Evolutionary conservation across 2,797 vertebrate genomes (phyloP).

Genomic region (Eleutherodactylus coqui): DNA sequence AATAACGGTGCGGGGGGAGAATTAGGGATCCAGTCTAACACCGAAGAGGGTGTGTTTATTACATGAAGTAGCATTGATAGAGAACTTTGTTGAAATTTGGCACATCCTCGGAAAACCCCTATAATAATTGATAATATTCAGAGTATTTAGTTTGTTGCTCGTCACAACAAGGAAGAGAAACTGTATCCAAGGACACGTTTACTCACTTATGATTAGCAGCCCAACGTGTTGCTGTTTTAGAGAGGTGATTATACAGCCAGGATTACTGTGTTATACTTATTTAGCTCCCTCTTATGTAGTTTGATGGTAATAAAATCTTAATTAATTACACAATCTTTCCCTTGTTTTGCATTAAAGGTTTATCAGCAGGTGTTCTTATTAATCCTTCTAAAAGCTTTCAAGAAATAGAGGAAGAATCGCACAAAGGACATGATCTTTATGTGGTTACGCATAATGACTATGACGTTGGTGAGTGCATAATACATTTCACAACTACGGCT

Average conservation of each 20-base stretch:
- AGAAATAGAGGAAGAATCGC: constrained; percentile 78
- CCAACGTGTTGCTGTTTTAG: background rate
- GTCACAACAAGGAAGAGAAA: background rate
- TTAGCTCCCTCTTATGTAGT: background rate
- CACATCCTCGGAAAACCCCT: too few relatives aligned
- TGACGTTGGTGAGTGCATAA: constrained; percentile 76
- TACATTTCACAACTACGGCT: background rate
- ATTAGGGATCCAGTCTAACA: too few relatives aligned
- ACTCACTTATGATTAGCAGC: background rate
- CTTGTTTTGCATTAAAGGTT: constrained; percentile 63
- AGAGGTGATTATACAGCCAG: background rate
- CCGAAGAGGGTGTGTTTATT: too few relatives aligned
- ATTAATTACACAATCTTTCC: background rate
- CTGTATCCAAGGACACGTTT: background rate
- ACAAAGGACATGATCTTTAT: constrained; percentile 78
- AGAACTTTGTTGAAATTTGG: too few relatives aligned
- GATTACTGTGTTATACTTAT: background rate
- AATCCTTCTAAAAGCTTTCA: constrained; percentile 81
- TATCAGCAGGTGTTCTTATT: constrained; percentile 74
- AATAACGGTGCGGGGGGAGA: too few relatives aligned
- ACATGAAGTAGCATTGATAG: too few relatives aligned
- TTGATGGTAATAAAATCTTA: background rate
- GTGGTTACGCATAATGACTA: constrained; percentile 81
- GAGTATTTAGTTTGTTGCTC: background rate
- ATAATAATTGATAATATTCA: background rate